A percentile compares a stretch with the other conserved stretches of the same genome.
Evolutionary conservation across 2,888 invertebrate species (phyloP).

Genomic region (Drosophila glabriapex): DNA sequence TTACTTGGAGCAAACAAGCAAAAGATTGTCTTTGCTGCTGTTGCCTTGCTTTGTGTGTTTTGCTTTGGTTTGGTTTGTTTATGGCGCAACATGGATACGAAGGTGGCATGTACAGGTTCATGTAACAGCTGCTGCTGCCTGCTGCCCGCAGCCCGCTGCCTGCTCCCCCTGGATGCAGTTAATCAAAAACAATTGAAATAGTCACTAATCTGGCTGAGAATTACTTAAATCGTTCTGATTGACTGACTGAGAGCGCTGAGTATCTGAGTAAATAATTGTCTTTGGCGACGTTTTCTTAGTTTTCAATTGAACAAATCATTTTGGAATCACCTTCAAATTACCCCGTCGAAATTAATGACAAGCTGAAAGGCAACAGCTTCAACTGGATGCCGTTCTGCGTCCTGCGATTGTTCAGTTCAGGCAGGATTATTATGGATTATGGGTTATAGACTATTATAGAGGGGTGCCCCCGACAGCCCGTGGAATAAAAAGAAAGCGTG

Average conservation of each 20-base stretch:
- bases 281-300: too few relatives aligned
- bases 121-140: conserved; percentile 47
- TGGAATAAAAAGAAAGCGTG: conserved; percentile 34
- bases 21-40: neutral
- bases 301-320: neutral
- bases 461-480: neutral
- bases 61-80: conserved; percentile 11
- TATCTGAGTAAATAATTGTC: too few relatives aligned
- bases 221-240: neutral
- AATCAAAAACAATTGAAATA: conserved; percentile 17
- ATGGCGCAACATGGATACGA: conserved; percentile 6
- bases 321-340: neutral
- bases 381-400: neutral
- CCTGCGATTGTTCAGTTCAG: neutral
- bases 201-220: neutral
- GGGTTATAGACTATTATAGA: too few relatives aligned
- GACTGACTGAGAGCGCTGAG: neutral
- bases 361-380: neutral
- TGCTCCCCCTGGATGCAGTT: conserved; percentile 2
- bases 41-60: neutral
- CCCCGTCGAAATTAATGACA: neutral
- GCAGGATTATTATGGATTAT: neutral
- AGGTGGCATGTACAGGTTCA: conserved; percentile 31
- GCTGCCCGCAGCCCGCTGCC: neutral
- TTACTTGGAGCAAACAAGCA: conserved; percentile 1